Conservation (phyloP, 2,888 invertebrate species). For the Heliconius erato region DNA sequence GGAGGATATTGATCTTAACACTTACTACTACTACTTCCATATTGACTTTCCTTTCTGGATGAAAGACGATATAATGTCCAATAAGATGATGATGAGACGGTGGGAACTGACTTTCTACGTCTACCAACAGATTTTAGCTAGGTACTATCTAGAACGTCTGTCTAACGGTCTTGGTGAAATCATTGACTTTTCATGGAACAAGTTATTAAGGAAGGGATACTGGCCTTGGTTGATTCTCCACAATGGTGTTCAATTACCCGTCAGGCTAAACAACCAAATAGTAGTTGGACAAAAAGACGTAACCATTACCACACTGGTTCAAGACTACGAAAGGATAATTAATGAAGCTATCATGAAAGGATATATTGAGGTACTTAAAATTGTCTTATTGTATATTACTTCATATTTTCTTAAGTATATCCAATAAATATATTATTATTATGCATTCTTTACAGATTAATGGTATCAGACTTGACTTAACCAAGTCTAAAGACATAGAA, state of each 20-base stretch:
- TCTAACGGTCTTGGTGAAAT: slow-evolving; percentile 81
- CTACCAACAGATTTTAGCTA: slow-evolving; percentile 89
- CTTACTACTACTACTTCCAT: slow-evolving; percentile 87
- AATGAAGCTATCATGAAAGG: slow-evolving; percentile 86
- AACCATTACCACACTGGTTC: slow-evolving; percentile 68
- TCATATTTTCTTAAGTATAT: background rate
- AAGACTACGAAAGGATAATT: slow-evolving; percentile 84
- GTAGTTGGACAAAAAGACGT: slow-evolving; percentile 67
- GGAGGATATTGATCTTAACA: slow-evolving; percentile 88
- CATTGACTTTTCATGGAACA: slow-evolving; percentile 77
- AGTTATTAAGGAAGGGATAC: slow-evolving; percentile 80
- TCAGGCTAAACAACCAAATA: slow-evolving; percentile 78
- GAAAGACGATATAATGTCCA: slow-evolving; percentile 75
- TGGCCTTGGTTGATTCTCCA: slow-evolving; percentile 85
- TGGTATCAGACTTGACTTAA: slow-evolving; percentile 70
- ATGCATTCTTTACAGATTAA: slow-evolving; percentile 65
- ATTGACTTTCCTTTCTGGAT: slow-evolving; percentile 88
- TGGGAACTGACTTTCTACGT: slow-evolving; percentile 86
- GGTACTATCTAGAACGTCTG: slow-evolving; percentile 84
- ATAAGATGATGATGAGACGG: slow-evolving; percentile 71
- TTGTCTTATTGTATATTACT: background rate
- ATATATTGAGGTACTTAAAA: slow-evolving; percentile 69
- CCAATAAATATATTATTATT: background rate
- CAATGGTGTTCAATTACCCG: slow-evolving; percentile 85
- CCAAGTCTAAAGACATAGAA: slow-evolving; percentile 82